Conservation (phyloP, 2,797 vertebrate species). For the Gymnothorax javanicus region DNA sequence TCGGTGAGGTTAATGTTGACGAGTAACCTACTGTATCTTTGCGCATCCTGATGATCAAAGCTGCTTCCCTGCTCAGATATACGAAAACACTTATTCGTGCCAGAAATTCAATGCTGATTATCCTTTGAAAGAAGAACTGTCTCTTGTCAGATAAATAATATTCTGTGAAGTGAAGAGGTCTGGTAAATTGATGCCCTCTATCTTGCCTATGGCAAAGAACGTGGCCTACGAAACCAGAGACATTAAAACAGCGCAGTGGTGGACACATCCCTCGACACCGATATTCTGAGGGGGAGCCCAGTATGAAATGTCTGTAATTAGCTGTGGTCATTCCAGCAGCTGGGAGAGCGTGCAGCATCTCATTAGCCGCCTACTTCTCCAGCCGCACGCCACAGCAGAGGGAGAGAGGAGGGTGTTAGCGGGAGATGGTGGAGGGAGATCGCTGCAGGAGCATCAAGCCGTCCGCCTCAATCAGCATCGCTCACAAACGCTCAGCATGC, state of each 20-base stretch:
- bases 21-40: conserved; percentile 46
- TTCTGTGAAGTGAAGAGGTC: not conserved
- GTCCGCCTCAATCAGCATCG: conserved; percentile 23
- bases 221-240: not conserved
- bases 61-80: conserved; percentile 37
- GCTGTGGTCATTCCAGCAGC: conserved; percentile 45
- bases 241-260: conserved; percentile 39
- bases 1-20: conserved; percentile 41
- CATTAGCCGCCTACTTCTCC: conserved; percentile 16
- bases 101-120: conserved; percentile 35
- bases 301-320: conserved; percentile 57
- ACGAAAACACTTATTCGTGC: conserved; percentile 35
- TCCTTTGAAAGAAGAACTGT: conserved; percentile 9
- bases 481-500: not conserved
- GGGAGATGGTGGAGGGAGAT: not conserved
- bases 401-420: no score
- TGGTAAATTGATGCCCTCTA: not conserved
- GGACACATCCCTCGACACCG: conserved; percentile 44
- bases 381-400: conserved; percentile 34
- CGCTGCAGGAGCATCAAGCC: conserved; percentile 15
- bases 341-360: not conserved
- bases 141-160: not conserved
- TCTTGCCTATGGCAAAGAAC: not conserved
- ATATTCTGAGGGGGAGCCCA: conserved; percentile 53
- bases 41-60: conserved; percentile 56